Conservation (phyloP, 1,140 invertebrate species). For the Aphelenchoides besseyi region DNA sequence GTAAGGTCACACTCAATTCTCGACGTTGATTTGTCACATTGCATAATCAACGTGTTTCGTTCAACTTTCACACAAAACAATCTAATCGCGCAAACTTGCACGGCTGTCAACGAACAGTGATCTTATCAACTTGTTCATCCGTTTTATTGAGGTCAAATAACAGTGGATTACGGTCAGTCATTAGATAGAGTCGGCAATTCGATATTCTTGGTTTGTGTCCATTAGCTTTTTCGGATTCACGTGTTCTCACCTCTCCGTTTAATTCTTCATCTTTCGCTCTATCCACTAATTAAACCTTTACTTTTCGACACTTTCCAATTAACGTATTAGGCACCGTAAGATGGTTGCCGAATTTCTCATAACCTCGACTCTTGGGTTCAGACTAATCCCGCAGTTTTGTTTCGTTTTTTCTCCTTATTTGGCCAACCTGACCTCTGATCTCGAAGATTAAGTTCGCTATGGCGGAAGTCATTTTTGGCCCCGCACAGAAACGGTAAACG, state of each 20-base stretch:
- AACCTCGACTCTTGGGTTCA: neutral
- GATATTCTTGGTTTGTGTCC: neutral
- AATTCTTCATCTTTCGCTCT: neutral
- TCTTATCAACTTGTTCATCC: neutral
- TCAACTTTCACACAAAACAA: neutral
- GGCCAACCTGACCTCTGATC: no score
- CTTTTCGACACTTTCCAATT: neutral
- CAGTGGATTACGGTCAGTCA: neutral
- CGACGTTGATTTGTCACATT: neutral
- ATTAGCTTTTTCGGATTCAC: slow-evolving; percentile 1
- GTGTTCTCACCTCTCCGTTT: neutral
- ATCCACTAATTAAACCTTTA: neutral
- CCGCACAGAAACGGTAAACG: no score
- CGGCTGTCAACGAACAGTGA: neutral
- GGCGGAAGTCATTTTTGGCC: slow-evolving; percentile 1
- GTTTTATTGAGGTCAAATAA: neutral
- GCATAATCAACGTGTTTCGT: neutral
- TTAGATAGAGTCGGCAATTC: neutral
- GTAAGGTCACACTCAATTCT: no score
- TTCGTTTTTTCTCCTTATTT: slow-evolving; percentile 1
- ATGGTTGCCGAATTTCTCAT: neutral
- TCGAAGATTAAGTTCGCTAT: no score
- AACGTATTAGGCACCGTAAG: neutral
- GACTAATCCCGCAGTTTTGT: neutral
- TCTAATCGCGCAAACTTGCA: neutral